A percentile compares a stretch with the other conserved stretches of the same genome.
These are phyloP conservation scores for Drosophila austrosaltans DNA, from an alignment of 2,888 invertebrate species.

Conservation along the genomic window DNA sequence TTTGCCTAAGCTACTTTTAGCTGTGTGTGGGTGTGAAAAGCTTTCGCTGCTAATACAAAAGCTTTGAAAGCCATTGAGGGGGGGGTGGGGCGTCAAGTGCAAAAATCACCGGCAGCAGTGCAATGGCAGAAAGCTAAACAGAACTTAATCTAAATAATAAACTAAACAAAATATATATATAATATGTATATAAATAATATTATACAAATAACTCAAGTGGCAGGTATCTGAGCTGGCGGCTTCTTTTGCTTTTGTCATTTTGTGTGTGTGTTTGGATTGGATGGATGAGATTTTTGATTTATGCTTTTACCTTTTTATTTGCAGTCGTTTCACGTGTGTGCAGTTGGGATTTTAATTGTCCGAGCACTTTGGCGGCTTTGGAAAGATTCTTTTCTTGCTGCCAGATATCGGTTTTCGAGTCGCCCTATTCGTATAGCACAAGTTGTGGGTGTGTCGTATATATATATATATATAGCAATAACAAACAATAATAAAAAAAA, in stretches of 20 bases:
- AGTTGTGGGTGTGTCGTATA: constrained; percentile 21
- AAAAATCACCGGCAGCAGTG: constrained; percentile 40
- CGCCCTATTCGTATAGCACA: constrained; percentile 80
- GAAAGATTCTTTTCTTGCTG: constrained; percentile 85
- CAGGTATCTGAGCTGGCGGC: constrained; percentile 4
- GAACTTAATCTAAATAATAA: constrained; percentile 28
- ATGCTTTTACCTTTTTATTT: constrained; percentile 83
- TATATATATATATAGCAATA: constrained; percentile 25
- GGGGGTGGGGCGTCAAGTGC: constrained; percentile 15
- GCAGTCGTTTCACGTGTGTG: constrained; percentile 84
- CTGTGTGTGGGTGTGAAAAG: background rate
- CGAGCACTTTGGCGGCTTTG: constrained; percentile 85
- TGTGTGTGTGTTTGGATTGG: constrained; percentile 19
- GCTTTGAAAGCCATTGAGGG: constrained; percentile 19
- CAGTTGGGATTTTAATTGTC: constrained; percentile 84
- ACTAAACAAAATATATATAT: constrained; percentile 11
- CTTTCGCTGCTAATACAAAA: constrained; percentile 20
- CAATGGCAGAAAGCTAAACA: constrained; percentile 11
- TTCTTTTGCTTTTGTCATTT: constrained; percentile 23
- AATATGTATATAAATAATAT: background rate
- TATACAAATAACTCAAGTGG: constrained; percentile 26
- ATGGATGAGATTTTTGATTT: constrained; percentile 39
- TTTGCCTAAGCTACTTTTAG: background rate
- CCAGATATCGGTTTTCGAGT: constrained; percentile 84
- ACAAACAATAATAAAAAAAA: constrained; percentile 29